A percentile compares a stretch with the other conserved stretches of the same genome.
Conservation (phyloP, 2,888 invertebrate species). For the Leucania comma region DNA sequence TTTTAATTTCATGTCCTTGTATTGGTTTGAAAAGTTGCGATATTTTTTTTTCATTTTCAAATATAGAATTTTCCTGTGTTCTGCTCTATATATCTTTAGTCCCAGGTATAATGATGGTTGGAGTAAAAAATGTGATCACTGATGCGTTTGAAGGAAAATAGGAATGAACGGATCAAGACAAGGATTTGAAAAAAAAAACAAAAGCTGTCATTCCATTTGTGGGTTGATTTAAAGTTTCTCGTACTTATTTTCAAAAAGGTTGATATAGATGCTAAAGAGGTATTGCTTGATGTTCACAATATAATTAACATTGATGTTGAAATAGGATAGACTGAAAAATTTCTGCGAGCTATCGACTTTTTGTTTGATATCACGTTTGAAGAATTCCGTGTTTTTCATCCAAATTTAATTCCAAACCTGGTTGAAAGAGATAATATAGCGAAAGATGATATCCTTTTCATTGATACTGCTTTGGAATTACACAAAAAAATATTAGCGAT, state of each 20-base stretch:
- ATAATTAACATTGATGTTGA: constrained; percentile 15
- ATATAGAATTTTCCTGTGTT: constrained; percentile 53
- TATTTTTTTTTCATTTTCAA: constrained; percentile 43
- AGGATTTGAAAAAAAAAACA: constrained; percentile 30
- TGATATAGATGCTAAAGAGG: background rate
- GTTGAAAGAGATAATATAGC: background rate
- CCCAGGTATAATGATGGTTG: constrained; percentile 48
- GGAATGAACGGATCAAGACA: constrained; percentile 40
- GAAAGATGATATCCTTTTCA: background rate
- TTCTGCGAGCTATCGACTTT: accelerated
- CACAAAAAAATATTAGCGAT: background rate
- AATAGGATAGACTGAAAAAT: background rate
- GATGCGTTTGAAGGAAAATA: constrained; percentile 52
- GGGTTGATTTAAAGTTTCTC: constrained; percentile 40
- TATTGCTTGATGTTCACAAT: constrained; percentile 10
- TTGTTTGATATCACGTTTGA: background rate
- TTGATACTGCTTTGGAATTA: background rate
- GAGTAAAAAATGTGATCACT: constrained; percentile 42
- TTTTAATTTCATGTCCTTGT: constrained; percentile 59
- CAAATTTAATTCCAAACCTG: background rate
- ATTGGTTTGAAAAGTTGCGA: constrained; percentile 54
- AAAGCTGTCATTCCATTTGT: constrained; percentile 41
- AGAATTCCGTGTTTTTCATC: background rate
- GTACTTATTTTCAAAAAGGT: background rate
- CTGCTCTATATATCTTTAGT: constrained; percentile 30